These are phyloP conservation scores for Meiosimyza decipiens DNA, from an alignment of 2,888 invertebrate species.

Conservation along the genomic window DNA sequence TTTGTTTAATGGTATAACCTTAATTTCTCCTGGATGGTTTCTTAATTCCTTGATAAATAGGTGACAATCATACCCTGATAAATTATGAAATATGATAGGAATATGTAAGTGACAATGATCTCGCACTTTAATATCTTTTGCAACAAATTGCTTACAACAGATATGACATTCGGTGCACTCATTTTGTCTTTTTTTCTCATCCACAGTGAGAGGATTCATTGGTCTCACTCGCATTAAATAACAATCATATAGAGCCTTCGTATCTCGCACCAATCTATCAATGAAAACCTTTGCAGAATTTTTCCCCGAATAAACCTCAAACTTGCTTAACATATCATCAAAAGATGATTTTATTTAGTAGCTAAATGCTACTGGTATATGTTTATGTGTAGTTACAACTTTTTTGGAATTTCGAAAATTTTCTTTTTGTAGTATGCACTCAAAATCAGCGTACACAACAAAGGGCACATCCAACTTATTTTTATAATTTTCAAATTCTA, in stretches of 20 bases:
- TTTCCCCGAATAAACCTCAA: constrained; percentile 16
- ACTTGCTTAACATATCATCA: constrained; percentile 10
- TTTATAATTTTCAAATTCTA: constrained; percentile 29
- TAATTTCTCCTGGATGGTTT: constrained; percentile 26
- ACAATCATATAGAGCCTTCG: not conserved
- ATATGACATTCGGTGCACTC: not conserved
- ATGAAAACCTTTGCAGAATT: constrained; percentile 12
- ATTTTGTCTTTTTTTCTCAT: not conserved
- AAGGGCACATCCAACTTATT: constrained; percentile 34
- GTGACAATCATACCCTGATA: constrained; percentile 31
- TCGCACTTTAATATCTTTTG: not conserved
- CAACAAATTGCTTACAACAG: not conserved
- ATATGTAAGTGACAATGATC: constrained; percentile 35
- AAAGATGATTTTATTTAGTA: constrained; percentile 23
- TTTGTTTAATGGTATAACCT: constrained; percentile 33
- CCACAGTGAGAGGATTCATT: constrained; percentile 25
- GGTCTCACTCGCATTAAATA: constrained; percentile 21
- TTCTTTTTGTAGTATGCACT: constrained; percentile 25
- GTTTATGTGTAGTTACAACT: not conserved
- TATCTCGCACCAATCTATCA: not conserved
- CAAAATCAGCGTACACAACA: constrained; percentile 31
- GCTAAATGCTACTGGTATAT: constrained; percentile 34
- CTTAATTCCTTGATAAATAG: constrained; percentile 33
- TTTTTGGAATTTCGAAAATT: not conserved
- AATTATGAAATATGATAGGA: constrained; percentile 29